Conservation (phyloP, 2,888 invertebrate species). For the Leucophenga maculata region DNA sequence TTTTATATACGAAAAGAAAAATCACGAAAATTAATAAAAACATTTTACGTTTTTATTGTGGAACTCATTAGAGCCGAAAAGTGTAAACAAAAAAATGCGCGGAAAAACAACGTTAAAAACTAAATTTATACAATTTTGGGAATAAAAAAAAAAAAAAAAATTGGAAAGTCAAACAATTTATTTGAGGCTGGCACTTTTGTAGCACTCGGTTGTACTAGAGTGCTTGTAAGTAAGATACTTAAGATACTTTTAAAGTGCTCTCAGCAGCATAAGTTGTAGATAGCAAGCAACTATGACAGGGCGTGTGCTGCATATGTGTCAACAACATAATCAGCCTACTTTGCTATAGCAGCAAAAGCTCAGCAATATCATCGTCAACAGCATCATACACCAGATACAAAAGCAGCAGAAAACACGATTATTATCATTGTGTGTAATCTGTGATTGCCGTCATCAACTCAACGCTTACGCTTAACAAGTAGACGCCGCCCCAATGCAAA, state of each 20-base stretch:
- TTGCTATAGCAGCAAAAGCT: slow-evolving; percentile 38
- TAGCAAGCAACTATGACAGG: too few species aligned
- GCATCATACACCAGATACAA: background rate
- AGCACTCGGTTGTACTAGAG: background rate
- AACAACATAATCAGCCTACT: slow-evolving; percentile 12
- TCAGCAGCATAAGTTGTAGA: too few species aligned
- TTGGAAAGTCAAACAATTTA: too few species aligned
- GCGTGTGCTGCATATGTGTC: background rate
- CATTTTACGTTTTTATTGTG: too few species aligned
- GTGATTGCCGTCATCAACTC: slow-evolving; percentile 40
- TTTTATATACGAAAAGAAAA: too few species aligned
- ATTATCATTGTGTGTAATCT: slow-evolving; percentile 40
- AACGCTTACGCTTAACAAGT: too few species aligned
- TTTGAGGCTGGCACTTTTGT: too few species aligned
- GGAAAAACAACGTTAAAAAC: too few species aligned
- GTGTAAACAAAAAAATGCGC: background rate
- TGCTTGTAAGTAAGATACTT: slow-evolving; percentile 1
- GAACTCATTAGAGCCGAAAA: background rate
- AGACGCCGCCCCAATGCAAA: background rate
- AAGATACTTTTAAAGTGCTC: background rate
- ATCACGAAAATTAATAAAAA: too few species aligned
- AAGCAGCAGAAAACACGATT: slow-evolving; percentile 41
- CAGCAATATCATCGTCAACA: slow-evolving; percentile 41
- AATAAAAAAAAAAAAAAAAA: too few species aligned
- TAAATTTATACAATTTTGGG: too few species aligned